Conservation (phyloP, 37 sponge, comb jelly and placozoan genomes). For the Dysidea cf. avara region DNA sequence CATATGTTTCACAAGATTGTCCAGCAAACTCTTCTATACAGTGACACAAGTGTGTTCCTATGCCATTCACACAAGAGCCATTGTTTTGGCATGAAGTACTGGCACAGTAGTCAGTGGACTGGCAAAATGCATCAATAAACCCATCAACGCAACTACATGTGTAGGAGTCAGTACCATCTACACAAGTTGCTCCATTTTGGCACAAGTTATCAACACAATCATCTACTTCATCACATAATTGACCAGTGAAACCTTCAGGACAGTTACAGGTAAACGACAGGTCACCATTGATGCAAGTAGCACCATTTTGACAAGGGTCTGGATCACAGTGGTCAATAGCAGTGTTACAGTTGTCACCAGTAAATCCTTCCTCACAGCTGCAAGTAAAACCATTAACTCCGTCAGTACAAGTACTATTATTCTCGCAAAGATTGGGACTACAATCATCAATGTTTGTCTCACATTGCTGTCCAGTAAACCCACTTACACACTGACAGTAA, state of each 20-base stretch:
- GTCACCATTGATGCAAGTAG: slow-evolving; percentile 12
- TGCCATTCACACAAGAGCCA: slow-evolving; percentile 38
- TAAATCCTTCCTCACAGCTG: too few relatives aligned
- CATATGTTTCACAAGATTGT: slow-evolving; percentile 16
- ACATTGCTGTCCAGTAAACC: slow-evolving; percentile 21
- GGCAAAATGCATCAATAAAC: background rate
- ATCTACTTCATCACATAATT: slow-evolving; percentile 55
- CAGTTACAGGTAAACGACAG: too few relatives aligned
- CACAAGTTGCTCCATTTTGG: too few relatives aligned
- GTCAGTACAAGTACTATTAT: slow-evolving; percentile 17
- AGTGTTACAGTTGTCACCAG: too few relatives aligned
- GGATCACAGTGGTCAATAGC: slow-evolving; percentile 15
- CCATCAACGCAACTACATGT: slow-evolving; percentile 4
- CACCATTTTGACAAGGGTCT: slow-evolving; percentile 63
- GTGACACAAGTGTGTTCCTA: background rate
- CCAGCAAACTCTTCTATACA: slow-evolving; percentile 20
- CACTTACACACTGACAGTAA: slow-evolving; percentile 9
- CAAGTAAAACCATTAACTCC: too few relatives aligned
- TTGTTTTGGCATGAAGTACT: slow-evolving; percentile 51
- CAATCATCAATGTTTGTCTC: slow-evolving; percentile 21
- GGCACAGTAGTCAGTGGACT: too few relatives aligned
- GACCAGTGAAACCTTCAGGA: slow-evolving; percentile 47
- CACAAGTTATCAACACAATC: slow-evolving; percentile 3
- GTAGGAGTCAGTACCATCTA: too few relatives aligned
- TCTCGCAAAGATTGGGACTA: slow-evolving; percentile 10